Base-by-base conservation (phyloP, 2,888 invertebrate genomes). In the Beris morrisii region DNA sequence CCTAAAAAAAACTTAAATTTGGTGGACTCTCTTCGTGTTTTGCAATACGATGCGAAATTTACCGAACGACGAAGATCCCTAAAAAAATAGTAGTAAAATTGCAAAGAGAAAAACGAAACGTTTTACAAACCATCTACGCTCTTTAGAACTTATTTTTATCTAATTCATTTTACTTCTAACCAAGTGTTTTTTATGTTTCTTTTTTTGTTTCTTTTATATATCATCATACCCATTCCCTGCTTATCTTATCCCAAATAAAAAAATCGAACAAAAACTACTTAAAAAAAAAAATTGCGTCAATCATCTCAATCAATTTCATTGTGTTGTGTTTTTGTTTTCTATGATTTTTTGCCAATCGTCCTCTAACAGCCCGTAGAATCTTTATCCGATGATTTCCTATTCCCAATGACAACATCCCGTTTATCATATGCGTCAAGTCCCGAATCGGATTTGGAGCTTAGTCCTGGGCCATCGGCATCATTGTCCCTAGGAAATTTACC, bases 381-480 rank as follows among this genome's bases (percentile, higher is more conserved):
- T 81, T 86, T 97, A 81, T 95, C 95, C 76, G 97, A 98, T 83
- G 97, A 98, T 87, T 96, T 97, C 88, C 89, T 97, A 79, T 97
- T 97, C 87, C 97, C 97, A 79, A 96, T 97, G 96, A 93, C 93
- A 74, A 92, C 93, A 78, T 89, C 94, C 80, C 90, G 95, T 79
- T 85, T 96, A 73, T 96, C 96, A 78, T 96, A 95, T 83, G 95
- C 95, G 72, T 95, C 95, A 78, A 95, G 95, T 79, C 95, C 95
- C 71, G 96, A 97, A 84, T 95, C 94, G 79, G 97, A 97, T 83
- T 85, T 93, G 81, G 96, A 96, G 79, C 88, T 92, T 77, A 92
- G 92, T 78, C 88, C 88, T 70, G 88, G 88, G 74, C 88, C 88
- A 70, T 86, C 86, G 71, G 82, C 85, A 73, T 82, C 84, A 73